Conservation (phyloP, 2,888 invertebrate genomes). For the Phyto melanocephala region DNA sequence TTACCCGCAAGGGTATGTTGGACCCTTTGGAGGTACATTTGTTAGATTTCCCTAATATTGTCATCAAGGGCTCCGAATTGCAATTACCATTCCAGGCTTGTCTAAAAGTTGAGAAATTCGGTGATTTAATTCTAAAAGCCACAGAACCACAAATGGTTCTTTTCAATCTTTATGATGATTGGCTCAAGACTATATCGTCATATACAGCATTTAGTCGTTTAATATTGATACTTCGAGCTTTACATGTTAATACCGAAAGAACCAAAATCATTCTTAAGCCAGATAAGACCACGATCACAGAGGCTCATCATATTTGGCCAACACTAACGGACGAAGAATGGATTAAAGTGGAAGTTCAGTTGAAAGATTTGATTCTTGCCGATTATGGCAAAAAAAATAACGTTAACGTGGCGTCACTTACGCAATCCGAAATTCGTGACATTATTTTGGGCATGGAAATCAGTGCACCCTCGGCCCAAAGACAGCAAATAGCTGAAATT, state of each 20-base stretch:
- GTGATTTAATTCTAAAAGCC: conserved; percentile 98
- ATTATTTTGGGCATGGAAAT: conserved; percentile 99
- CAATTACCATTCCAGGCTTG: conserved; percentile 99
- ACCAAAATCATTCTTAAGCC: conserved; percentile 99
- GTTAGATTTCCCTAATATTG: conserved; percentile 99
- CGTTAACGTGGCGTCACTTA: conserved; percentile 98
- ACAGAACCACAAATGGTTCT: conserved; percentile 99
- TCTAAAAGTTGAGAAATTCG: conserved; percentile 99
- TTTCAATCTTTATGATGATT: conserved; percentile 99
- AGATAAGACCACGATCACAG: conserved; percentile 99
- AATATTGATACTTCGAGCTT: conserved; percentile 95
- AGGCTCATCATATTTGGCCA: conserved; percentile 99
- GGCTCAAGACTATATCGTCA: conserved; percentile 99
- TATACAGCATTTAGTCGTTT: conserved; percentile 99
- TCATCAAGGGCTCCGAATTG: conserved; percentile 99
- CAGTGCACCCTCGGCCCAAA: conserved; percentile 98
- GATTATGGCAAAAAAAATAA: conserved; percentile 99
- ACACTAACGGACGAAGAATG: conserved; percentile 98
- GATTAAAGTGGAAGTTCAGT: conserved; percentile 99
- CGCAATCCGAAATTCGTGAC: conserved; percentile 99
- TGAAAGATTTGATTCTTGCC: conserved; percentile 98
- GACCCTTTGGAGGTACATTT: conserved; percentile 99
- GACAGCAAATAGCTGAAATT: conserved; percentile 99
- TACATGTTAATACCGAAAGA: conserved; percentile 99
- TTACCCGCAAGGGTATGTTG: conserved; percentile 99